Percentiles rank a stretch among this genome's conserved stretches.
Evolutionary conservation across 2,113 vertebrate species (phyloP).

Genomic region (Malurus alboscapulatus): DNA sequence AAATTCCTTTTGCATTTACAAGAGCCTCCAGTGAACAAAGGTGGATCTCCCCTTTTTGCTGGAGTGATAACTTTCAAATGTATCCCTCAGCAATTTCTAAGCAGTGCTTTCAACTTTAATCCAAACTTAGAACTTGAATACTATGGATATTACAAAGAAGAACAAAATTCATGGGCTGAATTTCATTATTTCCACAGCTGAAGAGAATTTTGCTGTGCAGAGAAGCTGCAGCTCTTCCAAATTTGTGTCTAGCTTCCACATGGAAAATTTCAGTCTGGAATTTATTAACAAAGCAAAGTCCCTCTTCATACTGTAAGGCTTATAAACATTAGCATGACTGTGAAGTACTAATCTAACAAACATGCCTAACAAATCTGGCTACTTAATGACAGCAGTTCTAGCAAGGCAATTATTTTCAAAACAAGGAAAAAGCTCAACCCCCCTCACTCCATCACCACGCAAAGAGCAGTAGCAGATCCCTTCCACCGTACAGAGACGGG

Average conservation of each 20-base stretch:
- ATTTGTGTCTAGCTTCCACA: not conserved
- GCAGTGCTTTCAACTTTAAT: not conserved
- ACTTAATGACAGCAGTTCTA: not conserved
- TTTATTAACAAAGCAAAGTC: not conserved
- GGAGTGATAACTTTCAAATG: not conserved
- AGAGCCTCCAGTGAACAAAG: not conserved
- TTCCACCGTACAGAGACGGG: fast-evolving
- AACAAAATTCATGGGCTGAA: not conserved
- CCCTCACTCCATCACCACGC: not conserved
- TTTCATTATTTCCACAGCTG: not conserved
- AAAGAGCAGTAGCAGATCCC: not conserved
- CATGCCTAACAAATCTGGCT: not conserved
- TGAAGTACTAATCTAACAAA: not conserved
- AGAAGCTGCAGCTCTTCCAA: not conserved
- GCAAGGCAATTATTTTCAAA: not conserved
- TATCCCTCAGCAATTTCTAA: not conserved
- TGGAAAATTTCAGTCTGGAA: not conserved
- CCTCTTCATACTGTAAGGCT: not conserved
- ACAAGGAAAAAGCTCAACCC: not conserved
- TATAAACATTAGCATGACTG: not conserved
- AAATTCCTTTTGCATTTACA: not conserved
- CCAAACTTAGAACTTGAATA: not conserved
- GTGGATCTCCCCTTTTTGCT: not conserved
- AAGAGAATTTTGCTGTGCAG: not conserved
- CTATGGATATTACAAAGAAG: not conserved